phyloP scores from a whole-genome alignment of 2,888 invertebrate genomes.

The Zootermopsis nevadensis region DNA sequence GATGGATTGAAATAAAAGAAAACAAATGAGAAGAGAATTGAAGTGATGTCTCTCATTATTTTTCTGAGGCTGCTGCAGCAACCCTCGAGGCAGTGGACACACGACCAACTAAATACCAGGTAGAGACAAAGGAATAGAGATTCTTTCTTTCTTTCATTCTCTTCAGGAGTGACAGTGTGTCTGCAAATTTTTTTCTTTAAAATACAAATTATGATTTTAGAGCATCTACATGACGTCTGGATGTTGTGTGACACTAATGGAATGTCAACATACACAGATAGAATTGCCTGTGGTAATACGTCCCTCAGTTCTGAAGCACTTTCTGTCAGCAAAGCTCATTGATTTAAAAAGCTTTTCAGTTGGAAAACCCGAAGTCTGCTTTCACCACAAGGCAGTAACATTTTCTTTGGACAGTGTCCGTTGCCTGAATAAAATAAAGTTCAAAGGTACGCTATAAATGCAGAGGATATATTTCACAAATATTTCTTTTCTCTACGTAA shows the following conservation, averaged over 20 bases:
- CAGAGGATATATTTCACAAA: too few relatives aligned
- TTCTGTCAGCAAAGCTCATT: too few relatives aligned
- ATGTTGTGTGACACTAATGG: neutral
- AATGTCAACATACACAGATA: neutral
- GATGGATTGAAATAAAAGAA: slow-evolving; percentile 42
- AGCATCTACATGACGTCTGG: neutral
- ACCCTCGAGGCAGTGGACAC: slow-evolving; percentile 38
- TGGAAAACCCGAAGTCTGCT: too few relatives aligned
- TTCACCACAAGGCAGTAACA: too few relatives aligned
- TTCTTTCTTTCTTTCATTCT: too few relatives aligned
- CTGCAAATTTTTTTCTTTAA: neutral
- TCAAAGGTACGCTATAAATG: too few relatives aligned
- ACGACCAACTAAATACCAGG: slow-evolving; percentile 44
- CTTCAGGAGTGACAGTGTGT: slow-evolving; percentile 14
- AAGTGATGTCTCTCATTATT: slow-evolving; percentile 52
- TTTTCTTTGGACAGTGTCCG: too few relatives aligned
- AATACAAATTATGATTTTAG: neutral
- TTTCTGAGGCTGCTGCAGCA: slow-evolving; percentile 37
- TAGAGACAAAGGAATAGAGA: slow-evolving; percentile 39
- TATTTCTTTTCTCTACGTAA: too few relatives aligned
- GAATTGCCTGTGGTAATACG: too few relatives aligned
- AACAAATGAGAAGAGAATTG: slow-evolving; percentile 49
- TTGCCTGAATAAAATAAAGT: too few relatives aligned
- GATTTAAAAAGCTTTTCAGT: too few relatives aligned
- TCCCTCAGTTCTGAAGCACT: too few relatives aligned